Conservation (phyloP, 2,113 vertebrate genomes). For the Pipra filicauda region DNA sequence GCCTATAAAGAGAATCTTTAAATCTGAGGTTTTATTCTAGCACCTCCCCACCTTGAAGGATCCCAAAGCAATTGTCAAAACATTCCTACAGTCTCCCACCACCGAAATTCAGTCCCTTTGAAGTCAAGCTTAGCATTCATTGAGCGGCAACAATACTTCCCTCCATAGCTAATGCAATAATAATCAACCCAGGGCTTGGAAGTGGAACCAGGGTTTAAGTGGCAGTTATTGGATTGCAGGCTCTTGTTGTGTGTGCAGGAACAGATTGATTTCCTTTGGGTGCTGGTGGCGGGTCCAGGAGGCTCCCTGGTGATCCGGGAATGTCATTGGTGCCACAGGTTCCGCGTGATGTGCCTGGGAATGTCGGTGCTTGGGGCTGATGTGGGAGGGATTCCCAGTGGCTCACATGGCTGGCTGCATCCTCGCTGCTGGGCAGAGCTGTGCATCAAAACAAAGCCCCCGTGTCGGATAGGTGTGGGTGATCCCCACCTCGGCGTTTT, state of each 20-base stretch:
- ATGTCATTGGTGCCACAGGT: not conserved
- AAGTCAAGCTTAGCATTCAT: not conserved
- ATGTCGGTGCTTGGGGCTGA: not conserved
- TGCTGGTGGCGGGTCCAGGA: not conserved
- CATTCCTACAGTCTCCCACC: not conserved
- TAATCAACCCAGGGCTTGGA: constrained; percentile 27
- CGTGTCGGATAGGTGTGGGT: accelerated
- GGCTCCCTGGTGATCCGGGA: not conserved
- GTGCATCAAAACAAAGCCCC: not conserved
- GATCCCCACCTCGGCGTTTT: not conserved
- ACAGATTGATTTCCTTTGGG: not conserved
- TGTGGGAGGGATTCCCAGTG: not conserved
- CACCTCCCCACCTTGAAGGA: not conserved
- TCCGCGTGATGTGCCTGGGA: not conserved
- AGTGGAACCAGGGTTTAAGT: not conserved
- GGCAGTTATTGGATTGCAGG: constrained; percentile 44
- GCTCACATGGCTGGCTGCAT: accelerated
- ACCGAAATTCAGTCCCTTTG: not conserved
- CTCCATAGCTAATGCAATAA: constrained; percentile 42
- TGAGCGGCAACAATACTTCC: not conserved
- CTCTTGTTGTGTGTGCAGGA: not conserved
- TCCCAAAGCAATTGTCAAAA: not conserved
- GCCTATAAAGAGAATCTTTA: too few relatives aligned
- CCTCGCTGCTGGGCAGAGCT: not conserved
- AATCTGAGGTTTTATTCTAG: not conserved